Evolutionary conservation across 2,113 vertebrate genomes (phyloP).

Genomic region (Sylvia atricapilla): DNA sequence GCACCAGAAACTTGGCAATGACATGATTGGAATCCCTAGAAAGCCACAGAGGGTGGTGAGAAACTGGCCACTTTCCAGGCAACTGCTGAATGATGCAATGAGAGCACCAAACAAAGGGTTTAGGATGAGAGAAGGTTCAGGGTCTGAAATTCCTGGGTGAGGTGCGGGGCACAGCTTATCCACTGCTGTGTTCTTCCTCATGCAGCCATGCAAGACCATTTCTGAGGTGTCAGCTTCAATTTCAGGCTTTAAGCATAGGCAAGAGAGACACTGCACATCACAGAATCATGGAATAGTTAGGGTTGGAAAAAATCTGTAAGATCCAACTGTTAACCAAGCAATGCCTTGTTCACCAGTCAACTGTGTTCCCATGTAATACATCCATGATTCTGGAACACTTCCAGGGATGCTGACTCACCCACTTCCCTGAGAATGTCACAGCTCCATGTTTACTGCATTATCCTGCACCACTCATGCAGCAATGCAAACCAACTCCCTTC

Average conservation of each 20-base stretch:
- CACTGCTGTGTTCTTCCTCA: neutral
- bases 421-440: neutral
- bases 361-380: accelerated
- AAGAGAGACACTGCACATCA: neutral
- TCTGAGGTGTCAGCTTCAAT: neutral
- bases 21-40: neutral
- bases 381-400: accelerated
- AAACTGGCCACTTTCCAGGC: neutral
- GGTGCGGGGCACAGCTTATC: neutral
- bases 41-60: neutral
- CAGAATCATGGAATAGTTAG: neutral
- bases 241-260: neutral
- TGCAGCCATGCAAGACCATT: neutral
- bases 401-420: neutral
- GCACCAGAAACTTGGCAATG: neutral
- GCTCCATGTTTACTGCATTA: neutral
- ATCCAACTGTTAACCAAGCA: neutral
- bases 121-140: neutral
- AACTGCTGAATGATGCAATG: neutral
- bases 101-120: neutral
- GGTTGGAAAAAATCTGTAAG: neutral
- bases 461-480: neutral
- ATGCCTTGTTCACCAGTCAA: neutral
- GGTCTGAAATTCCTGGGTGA: neutral
- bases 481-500: neutral